phyloP scores from a whole-genome alignment of 2,113 vertebrate genomes.

The Calyptomena viridis region DNA sequence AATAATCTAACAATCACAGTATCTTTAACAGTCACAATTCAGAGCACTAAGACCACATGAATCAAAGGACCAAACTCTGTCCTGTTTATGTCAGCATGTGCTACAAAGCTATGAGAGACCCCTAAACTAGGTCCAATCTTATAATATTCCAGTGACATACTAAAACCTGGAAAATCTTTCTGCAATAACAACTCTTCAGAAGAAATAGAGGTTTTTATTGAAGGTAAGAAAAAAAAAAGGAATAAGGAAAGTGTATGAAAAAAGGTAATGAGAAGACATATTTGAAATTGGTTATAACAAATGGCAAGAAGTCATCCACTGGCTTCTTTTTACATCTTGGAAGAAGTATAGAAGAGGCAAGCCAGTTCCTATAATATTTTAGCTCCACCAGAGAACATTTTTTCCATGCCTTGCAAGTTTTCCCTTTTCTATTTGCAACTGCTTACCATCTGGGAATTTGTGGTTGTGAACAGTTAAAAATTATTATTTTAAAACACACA shows the following conservation, averaged over 20 bases:
- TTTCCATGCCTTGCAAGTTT: constrained; percentile 6
- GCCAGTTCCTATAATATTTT: constrained; percentile 42
- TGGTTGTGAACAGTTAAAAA: constrained; percentile 37
- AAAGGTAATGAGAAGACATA: neutral
- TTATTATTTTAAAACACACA: constrained; percentile 38
- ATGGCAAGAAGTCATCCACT: constrained; percentile 14
- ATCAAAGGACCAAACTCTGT: neutral
- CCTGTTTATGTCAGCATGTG: neutral
- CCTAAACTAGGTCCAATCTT: neutral
- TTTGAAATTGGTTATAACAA: constrained; percentile 5
- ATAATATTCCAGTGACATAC: neutral
- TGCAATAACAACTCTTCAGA: neutral
- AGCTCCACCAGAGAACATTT: constrained; percentile 9
- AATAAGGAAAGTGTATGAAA: neutral
- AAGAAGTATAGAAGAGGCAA: neutral
- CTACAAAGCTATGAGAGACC: neutral
- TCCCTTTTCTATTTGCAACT: neutral
- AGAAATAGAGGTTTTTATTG: neutral
- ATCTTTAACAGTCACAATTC: neutral
- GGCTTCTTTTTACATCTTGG: constrained; percentile 11
- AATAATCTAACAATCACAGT: neutral
- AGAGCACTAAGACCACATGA: neutral
- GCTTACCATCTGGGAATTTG: constrained; percentile 21
- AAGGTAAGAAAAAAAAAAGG: neutral
- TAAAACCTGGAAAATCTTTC: neutral